Evolutionary conservation across 2,888 invertebrate genomes (phyloP), one percentile per base, ranked within the genome.

Genomic region (Conchocele bisecta): DNA sequence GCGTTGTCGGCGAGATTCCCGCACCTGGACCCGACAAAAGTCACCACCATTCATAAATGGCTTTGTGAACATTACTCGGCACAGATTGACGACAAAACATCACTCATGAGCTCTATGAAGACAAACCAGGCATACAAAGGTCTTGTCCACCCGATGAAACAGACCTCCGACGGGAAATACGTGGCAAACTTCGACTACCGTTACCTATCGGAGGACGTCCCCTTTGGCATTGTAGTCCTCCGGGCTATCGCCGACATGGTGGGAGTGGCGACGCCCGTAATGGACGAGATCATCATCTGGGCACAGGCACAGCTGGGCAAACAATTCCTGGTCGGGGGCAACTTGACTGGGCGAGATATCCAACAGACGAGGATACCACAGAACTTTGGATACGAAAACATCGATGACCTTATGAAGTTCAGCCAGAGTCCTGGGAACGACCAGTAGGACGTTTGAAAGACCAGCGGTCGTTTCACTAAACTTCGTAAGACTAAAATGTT

Each of bases 191-290:
- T 83, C 37, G 42, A 29, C 20, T 78, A 83, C 50, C 71, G 84
- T 1, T 84, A 84, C 70, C 37, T 77, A 35, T 33, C 70, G 4
- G 84, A 84, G 39, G 84, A 84, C 44, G 63, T 82, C 7, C 84
- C 84, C 0, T 81, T 66, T 37, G 83, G 84, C 9, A 42, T 84
- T 24, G 57, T 79, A 17, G 81, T 84, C 7, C 58, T 76, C n/a
- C 68, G 74, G 46, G 80, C 79, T 7, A 61, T 84, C 6, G 82
- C 83, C 9, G 61, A 68, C 13, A 60, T 81, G 35, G 76, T 80
- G 2, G 75, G 71, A 0, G 79, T 83, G 7, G 24, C 60, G 9
- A 82, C 83, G 4, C 84, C 83, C 0, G 58, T 58, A 15, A 73
- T 71, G 6, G 80, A 84, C 63, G 63, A 77, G 33, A 71, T 83